Base-by-base conservation (phyloP, 2,888 invertebrate species). In the Lymantria dispar region DNA sequence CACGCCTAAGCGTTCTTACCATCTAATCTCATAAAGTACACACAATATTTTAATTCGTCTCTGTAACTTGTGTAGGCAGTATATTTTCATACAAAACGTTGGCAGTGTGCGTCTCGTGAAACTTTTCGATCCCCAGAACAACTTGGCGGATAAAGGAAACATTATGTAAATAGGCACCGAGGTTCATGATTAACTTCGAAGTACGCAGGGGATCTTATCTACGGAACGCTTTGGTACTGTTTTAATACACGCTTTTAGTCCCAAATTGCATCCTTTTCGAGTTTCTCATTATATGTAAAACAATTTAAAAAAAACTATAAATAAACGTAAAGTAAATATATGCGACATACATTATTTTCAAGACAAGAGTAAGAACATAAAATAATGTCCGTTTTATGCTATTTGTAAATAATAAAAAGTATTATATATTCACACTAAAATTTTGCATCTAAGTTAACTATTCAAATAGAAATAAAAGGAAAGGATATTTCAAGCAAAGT, bases 141-240 rank as follows among this genome's bases (percentile, higher is more conserved):
- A 80, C 72, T 78, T 72, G 74, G 62, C 67, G 76, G 74, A 77
- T 81, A 80, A 78, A 82, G 78, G 76, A 72, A 81, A 80, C 85
- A 82, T 87, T 87, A 88, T 88, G 88, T 85, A 87, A 88, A 88
- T 86, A 78, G 75, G 80, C 57, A 62, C 68, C 58, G 62, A 72
- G 80, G 76, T 83, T 76, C 85, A 83, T 87, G 86, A 88, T 88
- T 84, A 86, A 87, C 85, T 87, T 74, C 63, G 53, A 60, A 68
- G 57, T 67, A 67, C 68, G 62, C 63, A 62, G 65, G 65, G 65
- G 76, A 73, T 77, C 72, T 77, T 78, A 80, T 78, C 74, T 65
- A 43, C 49, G 52, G 55, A 57, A 61, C 52, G 66, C 53, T 52
- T 55, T 54, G 55, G 55, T 64, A 64, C 66, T 57, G 64, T 70